Percentiles rank a stretch among this genome's conserved stretches.
phyloP scores from a whole-genome alignment of 1,140 invertebrate genomes.

The Pseudachorutes palmiensis region DNA sequence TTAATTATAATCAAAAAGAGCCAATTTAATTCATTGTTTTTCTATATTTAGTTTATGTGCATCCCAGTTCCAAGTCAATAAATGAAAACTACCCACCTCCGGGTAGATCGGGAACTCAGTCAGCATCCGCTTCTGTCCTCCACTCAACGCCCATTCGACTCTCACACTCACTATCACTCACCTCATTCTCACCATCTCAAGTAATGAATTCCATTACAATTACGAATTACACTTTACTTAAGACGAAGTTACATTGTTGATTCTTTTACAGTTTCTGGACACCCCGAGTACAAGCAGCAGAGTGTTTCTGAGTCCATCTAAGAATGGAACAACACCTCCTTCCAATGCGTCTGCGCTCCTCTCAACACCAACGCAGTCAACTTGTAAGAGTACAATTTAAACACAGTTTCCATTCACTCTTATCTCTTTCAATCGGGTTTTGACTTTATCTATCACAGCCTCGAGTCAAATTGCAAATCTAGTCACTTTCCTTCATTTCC shows the following conservation, averaged over 20 bases:
- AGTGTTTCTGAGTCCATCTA: background rate
- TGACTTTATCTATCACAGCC: too few species aligned
- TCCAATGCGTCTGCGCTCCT: background rate
- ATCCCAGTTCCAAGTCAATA: background rate
- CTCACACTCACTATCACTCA: constrained; percentile 11
- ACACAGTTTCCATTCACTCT: too few species aligned
- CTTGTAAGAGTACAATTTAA: constrained; percentile 5
- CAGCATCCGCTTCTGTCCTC: background rate
- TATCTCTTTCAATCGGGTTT: too few species aligned
- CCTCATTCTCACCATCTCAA: constrained; percentile 18
- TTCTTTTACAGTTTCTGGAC: constrained; percentile 16
- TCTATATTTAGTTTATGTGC: background rate
- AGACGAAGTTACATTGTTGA: background rate
- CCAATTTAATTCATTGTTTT: background rate
- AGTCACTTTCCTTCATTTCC: too few species aligned
- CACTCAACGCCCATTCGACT: background rate
- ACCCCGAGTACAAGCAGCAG: background rate
- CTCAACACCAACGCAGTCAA: background rate
- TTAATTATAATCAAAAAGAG: too few species aligned
- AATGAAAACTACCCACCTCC: constrained; percentile 1
- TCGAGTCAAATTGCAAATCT: too few species aligned
- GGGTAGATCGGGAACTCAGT: background rate
- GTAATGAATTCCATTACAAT: constrained; percentile 1
- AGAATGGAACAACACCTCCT: background rate
- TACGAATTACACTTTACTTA: background rate